These are phyloP conservation scores for Tetragonisca angustula DNA, from an alignment of 2,888 invertebrate genomes.

Conservation along the genomic window DNA sequence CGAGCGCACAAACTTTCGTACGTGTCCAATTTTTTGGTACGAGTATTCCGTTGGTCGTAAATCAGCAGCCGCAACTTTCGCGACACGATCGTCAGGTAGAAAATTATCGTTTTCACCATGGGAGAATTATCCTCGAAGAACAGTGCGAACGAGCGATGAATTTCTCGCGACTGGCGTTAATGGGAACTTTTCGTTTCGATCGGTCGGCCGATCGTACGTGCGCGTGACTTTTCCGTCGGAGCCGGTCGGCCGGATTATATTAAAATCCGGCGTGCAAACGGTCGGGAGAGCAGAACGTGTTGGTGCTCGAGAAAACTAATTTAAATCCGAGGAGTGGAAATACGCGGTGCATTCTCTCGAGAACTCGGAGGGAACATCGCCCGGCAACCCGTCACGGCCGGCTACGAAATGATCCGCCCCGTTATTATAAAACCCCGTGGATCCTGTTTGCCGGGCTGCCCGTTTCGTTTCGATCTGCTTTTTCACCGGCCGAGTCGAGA, in stretches of 20 bases:
- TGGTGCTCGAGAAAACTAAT: slow-evolving; percentile 48
- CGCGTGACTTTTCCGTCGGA: slow-evolving; percentile 28
- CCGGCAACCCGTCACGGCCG: slow-evolving; percentile 13
- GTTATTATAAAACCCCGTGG: slow-evolving; percentile 43
- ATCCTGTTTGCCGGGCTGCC: slow-evolving; percentile 3
- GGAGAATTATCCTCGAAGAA: background rate
- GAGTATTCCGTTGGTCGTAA: background rate
- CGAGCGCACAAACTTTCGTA: too few relatives aligned
- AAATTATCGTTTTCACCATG: background rate
- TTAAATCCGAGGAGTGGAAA: slow-evolving; percentile 51
- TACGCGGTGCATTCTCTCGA: slow-evolving; percentile 45
- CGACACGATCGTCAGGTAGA: background rate
- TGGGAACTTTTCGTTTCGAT: slow-evolving; percentile 6
- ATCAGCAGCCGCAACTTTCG: background rate
- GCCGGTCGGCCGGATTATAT: slow-evolving; percentile 34
- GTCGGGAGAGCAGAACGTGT: slow-evolving; percentile 26
- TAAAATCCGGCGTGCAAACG: slow-evolving; percentile 40
- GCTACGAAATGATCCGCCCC: slow-evolving; percentile 34
- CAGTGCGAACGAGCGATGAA: background rate
- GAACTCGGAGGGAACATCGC: slow-evolving; percentile 29
- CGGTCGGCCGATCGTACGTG: background rate
- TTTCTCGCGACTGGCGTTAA: background rate
- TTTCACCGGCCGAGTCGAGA: background rate
- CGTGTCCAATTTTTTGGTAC: too few relatives aligned
- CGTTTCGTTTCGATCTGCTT: slow-evolving; percentile 8